These are phyloP conservation scores for Danio albolineatus DNA, from an alignment of 2,797 vertebrate species.

Conservation along the genomic window DNA sequence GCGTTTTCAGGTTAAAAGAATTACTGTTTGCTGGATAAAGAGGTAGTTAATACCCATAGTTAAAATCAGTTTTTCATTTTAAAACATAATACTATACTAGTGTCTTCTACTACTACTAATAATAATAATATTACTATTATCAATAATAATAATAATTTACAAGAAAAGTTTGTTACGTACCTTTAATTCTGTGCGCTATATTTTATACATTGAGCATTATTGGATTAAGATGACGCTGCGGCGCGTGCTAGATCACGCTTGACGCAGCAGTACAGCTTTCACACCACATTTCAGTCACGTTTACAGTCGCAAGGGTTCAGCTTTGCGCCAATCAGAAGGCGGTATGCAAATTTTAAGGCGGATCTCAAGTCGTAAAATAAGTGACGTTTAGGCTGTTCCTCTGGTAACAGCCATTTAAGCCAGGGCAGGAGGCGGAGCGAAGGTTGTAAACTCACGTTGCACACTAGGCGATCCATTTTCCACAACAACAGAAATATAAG, in stretches of 20 bases:
- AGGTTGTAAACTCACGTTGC: slow-evolving; percentile 51
- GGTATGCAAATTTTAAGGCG: slow-evolving; percentile 42
- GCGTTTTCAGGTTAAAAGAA: background rate
- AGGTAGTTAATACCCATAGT: no score
- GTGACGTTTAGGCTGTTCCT: slow-evolving; percentile 55
- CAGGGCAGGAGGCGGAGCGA: slow-evolving; percentile 46
- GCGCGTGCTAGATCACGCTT: background rate
- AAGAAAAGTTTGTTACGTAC: background rate
- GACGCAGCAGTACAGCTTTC: slow-evolving; percentile 33
- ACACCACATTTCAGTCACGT: slow-evolving; percentile 56
- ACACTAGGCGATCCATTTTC: background rate
- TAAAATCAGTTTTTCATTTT: no score
- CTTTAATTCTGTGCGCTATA: background rate
- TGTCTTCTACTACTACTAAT: no score
- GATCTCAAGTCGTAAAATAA: slow-evolving; percentile 32
- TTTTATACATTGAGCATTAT: background rate
- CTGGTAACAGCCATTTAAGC: slow-evolving; percentile 55
- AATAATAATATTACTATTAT: no score
- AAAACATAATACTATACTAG: no score
- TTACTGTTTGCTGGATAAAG: background rate
- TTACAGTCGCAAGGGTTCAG: slow-evolving; percentile 52
- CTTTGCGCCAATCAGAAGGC: slow-evolving; percentile 53
- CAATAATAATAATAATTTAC: no score
- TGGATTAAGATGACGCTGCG: background rate
- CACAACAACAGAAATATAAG: slow-evolving; percentile 26